These are phyloP conservation scores for Agelastica alni DNA, from an alignment of 2,888 invertebrate genomes.

Conservation along the genomic window DNA sequence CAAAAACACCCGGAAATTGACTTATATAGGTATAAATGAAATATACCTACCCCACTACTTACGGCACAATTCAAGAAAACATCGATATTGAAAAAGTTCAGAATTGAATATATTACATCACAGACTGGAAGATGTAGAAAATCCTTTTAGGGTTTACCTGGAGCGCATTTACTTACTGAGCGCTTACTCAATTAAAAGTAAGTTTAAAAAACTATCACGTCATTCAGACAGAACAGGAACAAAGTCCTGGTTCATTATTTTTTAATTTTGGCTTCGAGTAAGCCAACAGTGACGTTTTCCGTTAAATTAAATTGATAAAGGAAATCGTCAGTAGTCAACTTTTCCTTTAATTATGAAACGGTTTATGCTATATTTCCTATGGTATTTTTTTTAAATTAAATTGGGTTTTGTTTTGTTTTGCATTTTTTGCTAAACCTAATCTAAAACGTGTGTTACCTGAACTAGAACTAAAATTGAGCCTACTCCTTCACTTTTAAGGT, in stretches of 20 bases:
- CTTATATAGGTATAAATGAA: slow-evolving; percentile 55
- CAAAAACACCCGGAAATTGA: slow-evolving; percentile 8
- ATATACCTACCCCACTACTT: slow-evolving; percentile 68
- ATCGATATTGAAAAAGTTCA: slow-evolving; percentile 51
- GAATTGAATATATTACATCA: slow-evolving; percentile 46
- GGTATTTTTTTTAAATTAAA: no score
- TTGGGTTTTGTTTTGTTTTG: no score
- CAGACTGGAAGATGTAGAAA: slow-evolving; percentile 41
- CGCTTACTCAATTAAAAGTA: slow-evolving; percentile 52
- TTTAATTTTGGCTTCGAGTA: no score
- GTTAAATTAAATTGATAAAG: no score
- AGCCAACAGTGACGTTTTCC: no score
- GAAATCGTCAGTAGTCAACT: no score
- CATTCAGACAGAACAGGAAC: slow-evolving; percentile 1
- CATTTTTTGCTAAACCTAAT: no score
- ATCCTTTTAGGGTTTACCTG: slow-evolving; percentile 57
- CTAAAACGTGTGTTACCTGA: no score
- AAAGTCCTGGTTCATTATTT: not conserved
- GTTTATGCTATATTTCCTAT: no score
- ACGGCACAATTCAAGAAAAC: slow-evolving; percentile 54
- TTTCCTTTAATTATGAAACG: no score
- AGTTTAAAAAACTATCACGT: slow-evolving; percentile 29
- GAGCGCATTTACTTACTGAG: slow-evolving; percentile 64
- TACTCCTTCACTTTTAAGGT: no score
- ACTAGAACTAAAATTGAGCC: no score